Percentiles rank a stretch among this genome's conserved stretches.
Conservation (phyloP, 2,797 vertebrate genomes). For the Bradypus variegatus region DNA sequence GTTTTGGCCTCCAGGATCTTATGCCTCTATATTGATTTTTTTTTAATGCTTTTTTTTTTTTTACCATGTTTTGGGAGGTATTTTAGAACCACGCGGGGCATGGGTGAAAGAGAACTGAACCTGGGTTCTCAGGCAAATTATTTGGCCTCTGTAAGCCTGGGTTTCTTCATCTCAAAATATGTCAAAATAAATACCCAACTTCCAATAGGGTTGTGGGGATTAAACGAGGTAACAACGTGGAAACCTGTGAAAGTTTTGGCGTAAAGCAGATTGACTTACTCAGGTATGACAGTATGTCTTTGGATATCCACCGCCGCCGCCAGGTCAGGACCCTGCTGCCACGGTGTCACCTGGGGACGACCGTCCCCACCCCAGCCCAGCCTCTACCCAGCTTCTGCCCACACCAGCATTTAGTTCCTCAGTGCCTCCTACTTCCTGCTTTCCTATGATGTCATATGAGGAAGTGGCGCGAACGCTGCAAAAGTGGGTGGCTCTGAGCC, state of each 20-base stretch:
- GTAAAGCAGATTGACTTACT: neutral
- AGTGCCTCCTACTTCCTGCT: neutral
- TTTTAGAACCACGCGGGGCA: neutral
- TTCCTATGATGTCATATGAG: neutral
- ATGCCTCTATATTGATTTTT: neutral
- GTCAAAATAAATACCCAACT: neutral
- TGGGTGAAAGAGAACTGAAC: neutral
- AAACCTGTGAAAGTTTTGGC: neutral
- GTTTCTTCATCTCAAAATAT: neutral
- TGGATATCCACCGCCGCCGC: neutral
- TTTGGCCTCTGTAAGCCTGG: neutral
- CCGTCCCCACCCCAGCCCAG: neutral
- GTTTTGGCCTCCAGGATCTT: neutral
- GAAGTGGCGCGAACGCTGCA: neutral
- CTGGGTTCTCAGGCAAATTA: neutral
- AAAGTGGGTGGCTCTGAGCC: neutral
- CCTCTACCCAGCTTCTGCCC: neutral
- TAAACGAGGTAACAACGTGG: neutral
- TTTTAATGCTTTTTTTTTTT: neutral
- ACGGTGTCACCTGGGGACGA: neutral
- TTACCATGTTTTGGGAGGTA: neutral
- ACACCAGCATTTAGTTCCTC: neutral
- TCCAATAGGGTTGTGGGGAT: neutral
- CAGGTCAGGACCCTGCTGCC: neutral
- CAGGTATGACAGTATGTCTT: neutral